Base-by-base conservation (phyloP, 2,888 invertebrate genomes). In the Phortica okadai region DNA sequence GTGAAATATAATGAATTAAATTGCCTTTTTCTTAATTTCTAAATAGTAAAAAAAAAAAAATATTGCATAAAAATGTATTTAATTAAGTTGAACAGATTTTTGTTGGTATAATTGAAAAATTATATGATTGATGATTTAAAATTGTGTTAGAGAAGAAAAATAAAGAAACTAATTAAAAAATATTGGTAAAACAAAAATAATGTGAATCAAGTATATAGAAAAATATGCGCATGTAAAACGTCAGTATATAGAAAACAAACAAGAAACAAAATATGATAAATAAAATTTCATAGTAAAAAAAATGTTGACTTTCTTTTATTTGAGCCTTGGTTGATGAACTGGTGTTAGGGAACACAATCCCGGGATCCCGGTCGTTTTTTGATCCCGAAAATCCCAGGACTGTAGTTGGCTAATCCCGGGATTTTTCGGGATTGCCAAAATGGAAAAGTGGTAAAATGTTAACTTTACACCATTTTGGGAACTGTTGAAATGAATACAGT, bases 21-120 rank as follows among this genome's bases (percentile, higher is more conserved):
- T 69, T 74, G 74, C 74, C 74, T 74, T 74, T 64, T 59, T 73
- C 73, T 73, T 74, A 64, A 64, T 74, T 74, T 64, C 62, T 74
- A 74, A 56, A 66, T 25, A 50, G 50, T 50, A 59, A 59, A 59
- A 21, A 25, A 42, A 42, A 42, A 42, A 41, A 72, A 45, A 14
- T 41, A 56, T 45, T 45, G 33, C 33, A 33, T 59, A 16, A 73
- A 73, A 62, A 59, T 62, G 50, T 73, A 73, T 62, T 62, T 59
- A 73, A 54, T 62, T 62, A 62, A 73, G 62, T 62, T 73, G 62
- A 73, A n/a, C 25, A 69, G 25, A 41, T 21, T 54, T 54, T 50
- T 54, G 56, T 54, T 70, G 56, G 33, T 54, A n/a, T 44, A 7
- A 62, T 62, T 25, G 33, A 25, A 67, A 67, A 59, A 59, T 59